These are phyloP conservation scores for Misgurnus anguillicaudatus DNA, from an alignment of 2,113 vertebrate genomes.

Conservation along the genomic window DNA sequence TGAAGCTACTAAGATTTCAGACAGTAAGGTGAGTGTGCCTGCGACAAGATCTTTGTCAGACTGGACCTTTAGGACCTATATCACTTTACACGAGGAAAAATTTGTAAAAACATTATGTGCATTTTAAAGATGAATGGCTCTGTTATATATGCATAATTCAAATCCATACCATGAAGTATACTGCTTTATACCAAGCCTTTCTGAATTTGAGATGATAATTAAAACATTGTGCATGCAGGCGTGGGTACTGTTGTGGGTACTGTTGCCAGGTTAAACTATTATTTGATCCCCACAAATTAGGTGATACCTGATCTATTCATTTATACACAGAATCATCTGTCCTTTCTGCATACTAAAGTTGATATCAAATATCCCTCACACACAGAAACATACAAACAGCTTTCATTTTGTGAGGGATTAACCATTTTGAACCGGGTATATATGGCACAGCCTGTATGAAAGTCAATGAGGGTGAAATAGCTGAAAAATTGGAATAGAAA, in stretches of 20 bases:
- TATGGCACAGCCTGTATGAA: background rate
- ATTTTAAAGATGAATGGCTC: background rate
- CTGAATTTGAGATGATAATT: too few species aligned
- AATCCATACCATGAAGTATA: too few species aligned
- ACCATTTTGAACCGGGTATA: constrained; percentile 34
- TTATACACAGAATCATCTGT: background rate
- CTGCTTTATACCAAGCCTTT: too few species aligned
- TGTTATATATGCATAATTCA: background rate
- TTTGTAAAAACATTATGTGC: background rate
- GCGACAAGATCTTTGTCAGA: too few species aligned
- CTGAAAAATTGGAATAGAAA: constrained; percentile 34
- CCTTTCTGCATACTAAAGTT: constrained; percentile 2
- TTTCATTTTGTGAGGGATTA: constrained; percentile 32
- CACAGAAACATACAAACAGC: constrained; percentile 3
- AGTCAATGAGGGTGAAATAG: constrained; percentile 21
- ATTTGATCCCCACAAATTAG: too few species aligned
- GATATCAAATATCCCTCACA: constrained; percentile 8
- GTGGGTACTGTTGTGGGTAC: too few species aligned
- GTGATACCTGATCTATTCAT: too few species aligned
- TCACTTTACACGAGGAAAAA: background rate
- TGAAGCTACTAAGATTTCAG: too few species aligned
- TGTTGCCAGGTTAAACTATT: too few species aligned
- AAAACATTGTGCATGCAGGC: too few species aligned
- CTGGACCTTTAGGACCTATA: background rate
- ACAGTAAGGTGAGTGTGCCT: too few species aligned